Conservation (phyloP, 2,888 invertebrate genomes). For the Drosophila subsilvestris region DNA sequence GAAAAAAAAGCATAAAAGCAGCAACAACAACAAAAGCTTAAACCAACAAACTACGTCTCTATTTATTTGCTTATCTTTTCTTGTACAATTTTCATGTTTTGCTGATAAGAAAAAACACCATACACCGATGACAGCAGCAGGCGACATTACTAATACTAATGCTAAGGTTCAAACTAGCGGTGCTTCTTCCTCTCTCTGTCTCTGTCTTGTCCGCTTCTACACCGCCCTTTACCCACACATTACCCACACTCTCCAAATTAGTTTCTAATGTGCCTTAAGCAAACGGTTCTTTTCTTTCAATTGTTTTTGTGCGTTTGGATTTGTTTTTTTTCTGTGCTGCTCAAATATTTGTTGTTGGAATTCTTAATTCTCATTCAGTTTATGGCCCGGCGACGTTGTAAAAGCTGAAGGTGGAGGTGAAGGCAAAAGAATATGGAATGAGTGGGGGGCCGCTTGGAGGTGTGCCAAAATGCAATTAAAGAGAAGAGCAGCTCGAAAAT, state of each 20-base stretch:
- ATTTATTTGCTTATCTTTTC: slow-evolving; percentile 56
- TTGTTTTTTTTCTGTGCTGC: slow-evolving; percentile 36
- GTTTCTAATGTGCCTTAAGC: slow-evolving; percentile 5
- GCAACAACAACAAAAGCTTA: not conserved
- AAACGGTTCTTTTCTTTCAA: not conserved
- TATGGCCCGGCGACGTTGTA: slow-evolving; percentile 23
- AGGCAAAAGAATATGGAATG: slow-evolving; percentile 44
- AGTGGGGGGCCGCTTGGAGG: slow-evolving; percentile 42
- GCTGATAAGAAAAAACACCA: slow-evolving; percentile 39
- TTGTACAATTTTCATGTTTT: slow-evolving; percentile 33
- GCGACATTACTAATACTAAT: slow-evolving; percentile 1
- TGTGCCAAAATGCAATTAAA: slow-evolving; percentile 28
- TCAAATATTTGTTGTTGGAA: slow-evolving; percentile 60
- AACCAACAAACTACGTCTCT: slow-evolving; percentile 41
- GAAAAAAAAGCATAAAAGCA: not conserved
- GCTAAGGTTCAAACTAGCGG: slow-evolving; percentile 6
- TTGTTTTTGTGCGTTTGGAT: slow-evolving; percentile 39
- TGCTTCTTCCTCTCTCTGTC: not conserved
- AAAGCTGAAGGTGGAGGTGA: slow-evolving; percentile 46
- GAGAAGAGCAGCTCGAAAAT: not conserved
- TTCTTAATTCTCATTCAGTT: slow-evolving; percentile 33
- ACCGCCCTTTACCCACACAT: not conserved
- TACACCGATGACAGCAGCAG: slow-evolving; percentile 8
- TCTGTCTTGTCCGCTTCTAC: not conserved
- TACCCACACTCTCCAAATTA: slow-evolving; percentile 23